phyloP scores from a whole-genome alignment of 2,888 invertebrate genomes.

The Protophormia terraenovae region DNA sequence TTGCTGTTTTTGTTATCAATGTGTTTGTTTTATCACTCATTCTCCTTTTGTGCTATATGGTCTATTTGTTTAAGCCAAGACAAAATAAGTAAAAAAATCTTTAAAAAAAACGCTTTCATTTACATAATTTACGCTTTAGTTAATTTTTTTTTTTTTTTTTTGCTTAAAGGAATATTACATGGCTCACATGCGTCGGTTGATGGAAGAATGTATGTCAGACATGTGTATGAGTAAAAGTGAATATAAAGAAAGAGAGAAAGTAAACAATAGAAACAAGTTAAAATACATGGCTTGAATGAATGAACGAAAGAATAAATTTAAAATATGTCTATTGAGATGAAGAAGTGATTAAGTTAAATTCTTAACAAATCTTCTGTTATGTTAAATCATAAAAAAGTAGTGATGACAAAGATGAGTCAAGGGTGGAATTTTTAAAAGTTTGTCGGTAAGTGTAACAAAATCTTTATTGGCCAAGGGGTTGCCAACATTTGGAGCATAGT shows the following conservation, averaged over 20 bases:
- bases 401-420: neutral
- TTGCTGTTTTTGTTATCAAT: neutral
- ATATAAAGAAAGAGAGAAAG: neutral
- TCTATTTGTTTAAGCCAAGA: neutral
- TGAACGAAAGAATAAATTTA: neutral
- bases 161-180: constrained; percentile 27
- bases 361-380: constrained; percentile 8
- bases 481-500: no score
- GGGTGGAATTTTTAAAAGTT: neutral
- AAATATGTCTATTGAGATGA: neutral
- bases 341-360: constrained; percentile 24
- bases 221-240: neutral
- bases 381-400: neutral
- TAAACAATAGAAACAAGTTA: neutral
- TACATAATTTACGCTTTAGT: constrained; percentile 48
- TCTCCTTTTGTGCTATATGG: neutral
- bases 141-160: constrained; percentile 27
- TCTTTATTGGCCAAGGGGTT: neutral
- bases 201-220: neutral
- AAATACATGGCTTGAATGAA: neutral
- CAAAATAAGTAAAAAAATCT: neutral
- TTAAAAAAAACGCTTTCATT: constrained; percentile 38
- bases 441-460: neutral
- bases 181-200: neutral
- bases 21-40: neutral